Evolutionary conservation across 2,113 vertebrate species (phyloP).

Genomic region (Pseudorasbora parva): DNA sequence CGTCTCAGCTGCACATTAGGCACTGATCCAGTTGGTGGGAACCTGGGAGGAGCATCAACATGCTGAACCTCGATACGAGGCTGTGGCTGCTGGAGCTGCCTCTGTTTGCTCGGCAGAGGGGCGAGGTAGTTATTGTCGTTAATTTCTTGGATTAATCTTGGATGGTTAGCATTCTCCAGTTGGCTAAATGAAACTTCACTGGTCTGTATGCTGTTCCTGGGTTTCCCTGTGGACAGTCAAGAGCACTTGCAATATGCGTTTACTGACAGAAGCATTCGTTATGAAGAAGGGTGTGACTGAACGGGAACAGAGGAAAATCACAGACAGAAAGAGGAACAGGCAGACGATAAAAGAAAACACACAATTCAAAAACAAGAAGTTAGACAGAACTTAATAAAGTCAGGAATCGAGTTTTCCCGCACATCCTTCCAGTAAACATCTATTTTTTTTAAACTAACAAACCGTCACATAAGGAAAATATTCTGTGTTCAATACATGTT

Average conservation of each 20-base stretch:
- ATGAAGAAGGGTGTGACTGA: slow-evolving; percentile 58
- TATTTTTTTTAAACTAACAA: background rate
- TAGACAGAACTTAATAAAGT: slow-evolving; percentile 34
- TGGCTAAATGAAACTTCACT: slow-evolving; percentile 24
- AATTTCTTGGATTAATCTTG: slow-evolving; percentile 66
- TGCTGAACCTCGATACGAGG: background rate
- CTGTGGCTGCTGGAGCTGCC: slow-evolving; percentile 65
- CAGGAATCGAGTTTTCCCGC: background rate
- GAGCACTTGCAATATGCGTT: slow-evolving; percentile 72
- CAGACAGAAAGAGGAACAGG: slow-evolving; percentile 28
- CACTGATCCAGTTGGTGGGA: background rate
- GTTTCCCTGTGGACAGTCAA: slow-evolving; percentile 76
- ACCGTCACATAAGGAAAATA: background rate
- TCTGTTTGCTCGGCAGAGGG: slow-evolving; percentile 55
- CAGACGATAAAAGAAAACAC: slow-evolving; percentile 40
- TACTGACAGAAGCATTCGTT: slow-evolving; percentile 65
- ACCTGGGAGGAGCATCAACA: slow-evolving; percentile 13
- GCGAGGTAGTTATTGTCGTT: slow-evolving; percentile 74
- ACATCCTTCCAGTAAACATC: background rate
- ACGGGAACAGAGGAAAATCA: slow-evolving; percentile 36
- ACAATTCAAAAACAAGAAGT: background rate
- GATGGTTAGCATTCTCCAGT: slow-evolving; percentile 62
- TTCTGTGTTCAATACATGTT: background rate
- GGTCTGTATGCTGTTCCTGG: background rate
- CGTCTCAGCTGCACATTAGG: slow-evolving; percentile 60